Percentiles rank a stretch among this genome's conserved stretches.
phyloP scores from a whole-genome alignment of 1,140 invertebrate genomes.

The Nebria ingens region DNA sequence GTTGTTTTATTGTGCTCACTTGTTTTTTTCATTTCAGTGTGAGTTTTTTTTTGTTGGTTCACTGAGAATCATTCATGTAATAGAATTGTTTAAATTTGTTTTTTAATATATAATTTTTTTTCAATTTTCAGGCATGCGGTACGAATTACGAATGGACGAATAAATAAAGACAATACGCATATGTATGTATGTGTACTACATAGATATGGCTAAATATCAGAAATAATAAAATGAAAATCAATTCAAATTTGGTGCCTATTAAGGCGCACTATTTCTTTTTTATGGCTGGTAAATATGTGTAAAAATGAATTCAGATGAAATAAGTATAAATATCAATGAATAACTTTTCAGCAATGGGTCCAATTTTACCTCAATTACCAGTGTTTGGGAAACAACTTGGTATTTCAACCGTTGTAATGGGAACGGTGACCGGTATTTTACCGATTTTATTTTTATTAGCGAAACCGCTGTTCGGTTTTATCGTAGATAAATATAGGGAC shows the following conservation, averaged over 20 bases:
- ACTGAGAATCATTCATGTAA: no score
- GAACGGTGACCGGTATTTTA: conserved; percentile 53
- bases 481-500: conserved; percentile 52
- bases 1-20: no score
- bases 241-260: conserved; percentile 54
- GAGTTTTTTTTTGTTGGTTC: no score
- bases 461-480: conserved; percentile 59
- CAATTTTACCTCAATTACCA: conserved; percentile 59
- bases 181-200: background rate
- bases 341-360: conserved; percentile 55
- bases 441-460: conserved; percentile 60
- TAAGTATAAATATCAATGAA: conserved; percentile 9
- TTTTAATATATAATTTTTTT: no score
- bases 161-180: background rate
- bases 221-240: conserved; percentile 43
- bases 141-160: no score
- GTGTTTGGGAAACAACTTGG: conserved; percentile 66
- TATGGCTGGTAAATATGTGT: conserved; percentile 55
- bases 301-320: no score
- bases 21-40: no score
- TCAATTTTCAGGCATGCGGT: no score
- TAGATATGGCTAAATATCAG: background rate
- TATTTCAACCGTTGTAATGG: conserved; percentile 60
- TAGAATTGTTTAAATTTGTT: no score
- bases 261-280: conserved; percentile 75